These are phyloP conservation scores for Eubasilissa regina DNA, from an alignment of 1,140 invertebrate species.

Conservation along the genomic window DNA sequence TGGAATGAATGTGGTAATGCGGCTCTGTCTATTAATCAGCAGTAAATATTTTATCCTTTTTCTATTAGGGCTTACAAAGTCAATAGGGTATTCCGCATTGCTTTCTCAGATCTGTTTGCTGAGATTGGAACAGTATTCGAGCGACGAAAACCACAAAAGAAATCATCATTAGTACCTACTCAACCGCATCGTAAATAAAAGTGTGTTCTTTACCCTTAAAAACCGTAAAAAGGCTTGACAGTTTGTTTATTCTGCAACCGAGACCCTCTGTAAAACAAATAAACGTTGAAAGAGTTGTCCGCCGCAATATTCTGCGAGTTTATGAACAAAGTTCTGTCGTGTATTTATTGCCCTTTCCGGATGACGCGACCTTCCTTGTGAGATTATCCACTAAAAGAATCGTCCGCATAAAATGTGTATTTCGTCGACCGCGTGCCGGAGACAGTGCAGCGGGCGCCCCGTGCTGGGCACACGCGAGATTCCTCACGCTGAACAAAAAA, in stretches of 20 bases:
- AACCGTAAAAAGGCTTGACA: conserved; percentile 40
- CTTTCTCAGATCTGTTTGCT: conserved; percentile 7
- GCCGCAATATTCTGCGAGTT: conserved; percentile 8
- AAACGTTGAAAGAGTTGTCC: conserved; percentile 34
- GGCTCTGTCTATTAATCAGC: conserved; percentile 37
- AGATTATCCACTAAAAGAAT: conserved; percentile 36
- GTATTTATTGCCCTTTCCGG: conserved; percentile 34
- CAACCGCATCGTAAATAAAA: conserved; percentile 40
- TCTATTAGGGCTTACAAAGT: background rate
- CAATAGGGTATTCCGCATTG: conserved; percentile 11
- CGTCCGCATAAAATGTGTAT: conserved; percentile 18
- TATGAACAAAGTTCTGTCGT: conserved; percentile 27
- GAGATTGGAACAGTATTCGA: conserved; percentile 9
- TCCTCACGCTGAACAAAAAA: conserved; percentile 42
- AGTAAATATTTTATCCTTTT: background rate
- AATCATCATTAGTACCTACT: conserved; percentile 25
- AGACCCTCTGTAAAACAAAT: conserved; percentile 37
- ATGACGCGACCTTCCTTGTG: conserved; percentile 25
- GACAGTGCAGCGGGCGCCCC: conserved; percentile 9
- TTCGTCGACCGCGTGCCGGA: conserved; percentile 38
- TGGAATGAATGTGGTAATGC: conserved; percentile 4
- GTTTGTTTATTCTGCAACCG: conserved; percentile 35
- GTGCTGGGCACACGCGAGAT: conserved; percentile 36
- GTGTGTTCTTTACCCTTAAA: conserved; percentile 37
- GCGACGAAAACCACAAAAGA: conserved; percentile 35